Evolutionary conservation across 1,140 invertebrate genomes (phyloP).

Genomic region (Diorhabda elongata): DNA sequence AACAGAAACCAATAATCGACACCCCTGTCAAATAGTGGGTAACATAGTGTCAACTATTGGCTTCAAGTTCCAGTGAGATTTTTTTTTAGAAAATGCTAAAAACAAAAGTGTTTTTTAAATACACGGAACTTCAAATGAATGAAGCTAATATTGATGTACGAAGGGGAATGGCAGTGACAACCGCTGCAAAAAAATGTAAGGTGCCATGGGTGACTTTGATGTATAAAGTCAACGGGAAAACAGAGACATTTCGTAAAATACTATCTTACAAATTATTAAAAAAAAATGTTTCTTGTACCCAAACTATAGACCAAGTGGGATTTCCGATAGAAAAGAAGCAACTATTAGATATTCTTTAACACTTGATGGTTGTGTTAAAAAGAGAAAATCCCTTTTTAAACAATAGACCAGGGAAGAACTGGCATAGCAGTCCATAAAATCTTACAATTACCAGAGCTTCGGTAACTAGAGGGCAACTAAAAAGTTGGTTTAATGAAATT

Average conservation of each 20-base stretch:
- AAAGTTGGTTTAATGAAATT: slow-evolving; percentile 15
- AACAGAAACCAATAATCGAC: too few relatives aligned
- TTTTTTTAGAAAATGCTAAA: too few relatives aligned
- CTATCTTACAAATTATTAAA: slow-evolving; percentile 8
- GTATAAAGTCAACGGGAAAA: slow-evolving; percentile 21
- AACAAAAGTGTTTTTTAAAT: too few relatives aligned
- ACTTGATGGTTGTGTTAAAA: slow-evolving; percentile 8
- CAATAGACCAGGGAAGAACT: slow-evolving; percentile 15
- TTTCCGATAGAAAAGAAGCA: slow-evolving; percentile 20
- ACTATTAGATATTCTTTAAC: slow-evolving; percentile 19
- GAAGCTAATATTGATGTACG: too few relatives aligned
- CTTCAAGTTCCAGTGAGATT: too few relatives aligned
- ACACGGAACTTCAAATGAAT: too few relatives aligned
- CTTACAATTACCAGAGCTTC: slow-evolving; percentile 20
- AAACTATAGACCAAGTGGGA: slow-evolving; percentile 19
- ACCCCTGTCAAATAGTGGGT: too few relatives aligned
- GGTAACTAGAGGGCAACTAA: slow-evolving; percentile 14
- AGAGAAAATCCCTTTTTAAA: slow-evolving; percentile 13
- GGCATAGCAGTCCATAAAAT: slow-evolving; percentile 15
- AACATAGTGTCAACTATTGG: too few relatives aligned
- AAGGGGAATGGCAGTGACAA: too few relatives aligned
- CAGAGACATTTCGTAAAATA: slow-evolving; percentile 14
- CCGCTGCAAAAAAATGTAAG: too few relatives aligned
- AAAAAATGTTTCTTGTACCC: slow-evolving; percentile 10
- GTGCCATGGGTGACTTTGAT: slow-evolving; percentile 21